Percentiles rank a stretch among this genome's conserved stretches.
Conservation (phyloP, 1,140 invertebrate species). For the Holcopasites calliopsidis region DNA sequence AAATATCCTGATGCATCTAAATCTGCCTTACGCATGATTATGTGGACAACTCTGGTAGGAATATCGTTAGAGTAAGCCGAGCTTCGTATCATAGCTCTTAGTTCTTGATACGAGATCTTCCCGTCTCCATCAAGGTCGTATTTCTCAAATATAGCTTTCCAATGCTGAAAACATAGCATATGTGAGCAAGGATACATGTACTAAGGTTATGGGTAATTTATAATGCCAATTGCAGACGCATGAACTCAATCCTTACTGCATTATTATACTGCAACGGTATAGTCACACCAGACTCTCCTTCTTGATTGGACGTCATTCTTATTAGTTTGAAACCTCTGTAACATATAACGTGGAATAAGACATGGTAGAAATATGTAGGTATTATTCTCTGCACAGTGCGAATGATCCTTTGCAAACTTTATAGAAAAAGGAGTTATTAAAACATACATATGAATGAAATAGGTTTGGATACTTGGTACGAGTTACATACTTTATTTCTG, state of each 20-base stretch:
- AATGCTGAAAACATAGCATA: slow-evolving; percentile 71
- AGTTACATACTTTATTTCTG: neutral
- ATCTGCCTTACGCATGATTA: slow-evolving; percentile 87
- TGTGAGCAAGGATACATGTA: neutral
- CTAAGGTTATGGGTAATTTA: neutral
- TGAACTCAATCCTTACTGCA: slow-evolving; percentile 64
- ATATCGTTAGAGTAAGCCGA: slow-evolving; percentile 85
- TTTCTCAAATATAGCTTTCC: slow-evolving; percentile 81
- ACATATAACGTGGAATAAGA: slow-evolving; percentile 19
- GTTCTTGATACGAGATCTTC: slow-evolving; percentile 85
- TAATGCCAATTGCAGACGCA: slow-evolving; percentile 6
- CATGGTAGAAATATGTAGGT: neutral
- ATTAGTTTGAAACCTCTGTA: slow-evolving; percentile 74
- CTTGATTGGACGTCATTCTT: slow-evolving; percentile 72
- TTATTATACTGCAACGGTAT: slow-evolving; percentile 77
- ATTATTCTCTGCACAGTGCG: too few relatives aligned
- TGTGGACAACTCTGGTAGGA: slow-evolving; percentile 85
- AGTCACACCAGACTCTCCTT: slow-evolving; percentile 70
- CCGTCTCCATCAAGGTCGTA: slow-evolving; percentile 89
- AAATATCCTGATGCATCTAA: slow-evolving; percentile 86
- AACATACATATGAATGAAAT: too few relatives aligned
- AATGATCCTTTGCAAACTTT: too few relatives aligned
- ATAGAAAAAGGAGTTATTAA: too few relatives aligned
- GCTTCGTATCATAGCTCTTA: slow-evolving; percentile 84
- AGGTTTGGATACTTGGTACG: too few relatives aligned